phyloP scores from a whole-genome alignment of 2,113 vertebrate species.

The Hippocampus barbouri region DNA sequence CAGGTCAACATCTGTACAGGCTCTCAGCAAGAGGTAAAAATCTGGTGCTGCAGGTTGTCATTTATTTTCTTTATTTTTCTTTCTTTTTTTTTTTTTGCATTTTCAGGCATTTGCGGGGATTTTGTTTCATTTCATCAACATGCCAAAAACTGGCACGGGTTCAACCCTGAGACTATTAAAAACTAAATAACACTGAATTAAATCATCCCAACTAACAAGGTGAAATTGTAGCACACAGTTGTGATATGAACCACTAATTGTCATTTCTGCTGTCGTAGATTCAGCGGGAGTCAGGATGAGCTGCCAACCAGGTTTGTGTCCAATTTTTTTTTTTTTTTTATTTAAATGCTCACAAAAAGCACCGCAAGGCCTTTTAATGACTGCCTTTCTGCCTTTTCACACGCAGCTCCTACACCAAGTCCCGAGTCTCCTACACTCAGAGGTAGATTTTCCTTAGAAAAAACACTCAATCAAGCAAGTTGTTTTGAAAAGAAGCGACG shows the following conservation, averaged over 20 bases:
- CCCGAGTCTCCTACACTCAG: conserved; percentile 27
- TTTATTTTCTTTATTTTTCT: neutral
- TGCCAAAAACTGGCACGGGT: neutral
- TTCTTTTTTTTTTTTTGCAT: neutral
- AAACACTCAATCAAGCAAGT: neutral
- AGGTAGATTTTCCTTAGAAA: conserved; percentile 34
- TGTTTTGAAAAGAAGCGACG: neutral
- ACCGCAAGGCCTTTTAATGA: neutral
- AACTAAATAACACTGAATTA: neutral
- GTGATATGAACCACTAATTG: neutral
- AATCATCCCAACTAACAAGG: neutral
- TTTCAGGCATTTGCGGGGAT: neutral
- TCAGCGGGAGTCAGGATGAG: conserved; percentile 48
- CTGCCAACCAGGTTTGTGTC: conserved; percentile 49
- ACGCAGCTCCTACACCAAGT: conserved; percentile 33
- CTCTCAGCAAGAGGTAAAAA: conserved; percentile 60
- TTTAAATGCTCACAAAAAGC: neutral
- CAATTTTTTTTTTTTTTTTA: neutral
- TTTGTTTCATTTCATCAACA: neutral
- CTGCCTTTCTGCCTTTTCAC: neutral
- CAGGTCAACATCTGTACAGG: conserved; percentile 50
- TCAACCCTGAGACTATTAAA: neutral
- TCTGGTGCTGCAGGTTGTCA: neutral
- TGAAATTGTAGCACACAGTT: neutral
- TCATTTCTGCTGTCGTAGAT: conserved; percentile 52